phyloP scores from a whole-genome alignment of 2,797 vertebrate species.

The Enteromius trimaculatus region DNA sequence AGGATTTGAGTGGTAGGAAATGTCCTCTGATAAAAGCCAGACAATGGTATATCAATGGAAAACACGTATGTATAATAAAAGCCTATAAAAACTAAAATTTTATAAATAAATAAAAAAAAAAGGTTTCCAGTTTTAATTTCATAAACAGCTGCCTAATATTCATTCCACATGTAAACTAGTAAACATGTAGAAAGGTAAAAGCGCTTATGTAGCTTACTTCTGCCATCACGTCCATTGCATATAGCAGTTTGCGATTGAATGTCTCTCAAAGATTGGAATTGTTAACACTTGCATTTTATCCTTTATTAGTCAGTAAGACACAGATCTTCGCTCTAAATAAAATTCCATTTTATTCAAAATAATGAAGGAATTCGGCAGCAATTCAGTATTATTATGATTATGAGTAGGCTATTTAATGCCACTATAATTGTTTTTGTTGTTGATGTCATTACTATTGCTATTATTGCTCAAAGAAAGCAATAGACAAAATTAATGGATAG shows the following conservation, averaged over 20 bases:
- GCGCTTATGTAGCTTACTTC: background rate
- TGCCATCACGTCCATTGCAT: conserved; percentile 11
- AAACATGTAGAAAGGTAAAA: background rate
- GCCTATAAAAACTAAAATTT: background rate
- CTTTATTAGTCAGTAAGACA: conserved; percentile 2
- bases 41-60: conserved; percentile 8
- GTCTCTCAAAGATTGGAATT: background rate
- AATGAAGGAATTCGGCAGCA: background rate
- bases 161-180: background rate
- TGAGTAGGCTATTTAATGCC: background rate
- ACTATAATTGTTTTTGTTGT: conserved; percentile 23
- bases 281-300: background rate
- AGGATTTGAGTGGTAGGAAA: conserved; percentile 23
- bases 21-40: conserved; percentile 12
- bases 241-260: conserved; percentile 6
- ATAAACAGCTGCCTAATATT: conserved; percentile 16
- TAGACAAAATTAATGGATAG: conserved; percentile 40
- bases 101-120: no score
- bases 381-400: conserved; percentile 18
- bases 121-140: background rate
- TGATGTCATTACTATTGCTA: conserved; percentile 34
- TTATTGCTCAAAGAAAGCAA: conserved; percentile 26
- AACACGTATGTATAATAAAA: background rate
- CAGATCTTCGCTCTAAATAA: conserved; percentile 7
- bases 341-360: background rate